Conservation (phyloP, 2,797 vertebrate species). For the Sebastes iracundus region DNA sequence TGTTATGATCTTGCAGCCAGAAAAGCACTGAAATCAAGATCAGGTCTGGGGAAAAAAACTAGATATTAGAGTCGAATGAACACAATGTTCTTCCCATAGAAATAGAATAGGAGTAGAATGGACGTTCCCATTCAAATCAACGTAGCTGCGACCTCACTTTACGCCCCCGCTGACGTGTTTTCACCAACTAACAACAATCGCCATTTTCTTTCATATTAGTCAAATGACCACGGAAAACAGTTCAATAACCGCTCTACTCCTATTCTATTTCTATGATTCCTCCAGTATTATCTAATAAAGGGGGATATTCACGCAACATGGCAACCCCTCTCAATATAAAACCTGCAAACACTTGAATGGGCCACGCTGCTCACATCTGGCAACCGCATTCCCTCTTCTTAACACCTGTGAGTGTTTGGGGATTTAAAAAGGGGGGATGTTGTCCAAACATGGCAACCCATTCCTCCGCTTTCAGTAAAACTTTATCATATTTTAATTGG, state of each 20-base stretch:
- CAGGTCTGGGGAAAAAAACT: background rate
- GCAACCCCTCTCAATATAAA: conserved; percentile 7
- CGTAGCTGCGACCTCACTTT: background rate
- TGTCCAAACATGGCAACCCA: conserved; percentile 35
- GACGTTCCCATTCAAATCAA: background rate
- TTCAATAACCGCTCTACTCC: fast-evolving
- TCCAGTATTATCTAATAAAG: background rate
- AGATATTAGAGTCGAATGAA: background rate
- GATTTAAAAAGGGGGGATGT: background rate
- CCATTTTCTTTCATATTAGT: background rate
- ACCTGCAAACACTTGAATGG: conserved; percentile 62
- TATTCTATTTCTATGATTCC: background rate
- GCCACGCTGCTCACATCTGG: conserved; percentile 5
- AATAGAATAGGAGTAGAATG: background rate
- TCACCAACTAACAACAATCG: no score
- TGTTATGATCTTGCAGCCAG: background rate
- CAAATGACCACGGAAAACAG: background rate
- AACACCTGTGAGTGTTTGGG: background rate
- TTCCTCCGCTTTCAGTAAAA: background rate
- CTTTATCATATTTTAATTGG: background rate
- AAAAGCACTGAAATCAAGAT: conserved; percentile 36
- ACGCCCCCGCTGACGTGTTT: background rate
- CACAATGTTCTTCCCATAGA: conserved; percentile 6
- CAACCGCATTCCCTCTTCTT: background rate
- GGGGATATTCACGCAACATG: background rate